Evolutionary conservation across 2,797 vertebrate species (phyloP).

Genomic region (Pangasius larnaudii): DNA sequence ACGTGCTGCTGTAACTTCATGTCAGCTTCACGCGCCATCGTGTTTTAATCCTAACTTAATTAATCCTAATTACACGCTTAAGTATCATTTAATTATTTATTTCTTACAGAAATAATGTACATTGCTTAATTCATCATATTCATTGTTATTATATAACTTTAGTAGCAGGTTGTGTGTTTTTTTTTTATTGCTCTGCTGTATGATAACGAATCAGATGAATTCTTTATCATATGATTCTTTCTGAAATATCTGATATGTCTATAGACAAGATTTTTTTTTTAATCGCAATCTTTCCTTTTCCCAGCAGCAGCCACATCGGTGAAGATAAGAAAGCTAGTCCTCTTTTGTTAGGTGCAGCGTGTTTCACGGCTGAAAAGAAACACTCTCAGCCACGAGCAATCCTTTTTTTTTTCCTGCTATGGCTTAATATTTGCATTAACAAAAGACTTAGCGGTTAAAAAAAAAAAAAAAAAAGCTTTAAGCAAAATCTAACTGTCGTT

Average conservation of each 20-base stretch:
- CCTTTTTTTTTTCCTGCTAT: not conserved
- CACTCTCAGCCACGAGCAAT: not conserved
- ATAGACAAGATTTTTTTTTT: not conserved
- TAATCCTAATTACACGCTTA: not conserved
- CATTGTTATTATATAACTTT: not conserved
- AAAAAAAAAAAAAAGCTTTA: not conserved
- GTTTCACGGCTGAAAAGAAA: not conserved
- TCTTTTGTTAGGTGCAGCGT: not conserved
- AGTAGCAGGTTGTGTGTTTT: not conserved
- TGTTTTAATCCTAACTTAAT: not conserved
- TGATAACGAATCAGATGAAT: not conserved
- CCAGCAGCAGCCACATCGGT: not conserved
- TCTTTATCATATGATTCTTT: not conserved
- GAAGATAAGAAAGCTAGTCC: not conserved
- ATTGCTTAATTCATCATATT: not conserved
- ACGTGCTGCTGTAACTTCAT: not conserved
- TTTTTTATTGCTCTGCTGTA: not conserved
- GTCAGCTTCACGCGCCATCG: not conserved
- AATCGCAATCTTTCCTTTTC: not conserved
- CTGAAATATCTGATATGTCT: not conserved
- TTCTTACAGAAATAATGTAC: not conserved
- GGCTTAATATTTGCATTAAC: conserved; percentile 32
- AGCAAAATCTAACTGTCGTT: conserved; percentile 1
- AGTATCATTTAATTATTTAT: not conserved
- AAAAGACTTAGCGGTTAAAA: conserved; percentile 3